Evolutionary conservation across 2,797 vertebrate genomes (phyloP).

Genomic region (Hypotaenidia philippensis): DNA sequence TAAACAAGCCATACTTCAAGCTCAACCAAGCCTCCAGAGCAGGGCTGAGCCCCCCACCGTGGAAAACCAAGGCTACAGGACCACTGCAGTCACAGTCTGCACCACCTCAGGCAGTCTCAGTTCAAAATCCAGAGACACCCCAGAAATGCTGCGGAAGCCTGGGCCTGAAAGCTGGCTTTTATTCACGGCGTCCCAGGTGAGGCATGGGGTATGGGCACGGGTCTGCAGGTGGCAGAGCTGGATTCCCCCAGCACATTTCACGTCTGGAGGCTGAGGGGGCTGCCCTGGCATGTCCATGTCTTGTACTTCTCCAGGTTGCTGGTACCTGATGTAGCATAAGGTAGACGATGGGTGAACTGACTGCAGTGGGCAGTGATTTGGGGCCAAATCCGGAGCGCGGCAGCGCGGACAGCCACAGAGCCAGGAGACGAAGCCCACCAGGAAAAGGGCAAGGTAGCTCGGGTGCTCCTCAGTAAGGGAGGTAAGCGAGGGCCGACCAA

Average conservation of each 20-base stretch:
- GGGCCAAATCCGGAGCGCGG: neutral
- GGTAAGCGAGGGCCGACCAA: rapidly evolving
- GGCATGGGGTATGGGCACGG: too few relatives aligned
- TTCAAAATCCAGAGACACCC: too few relatives aligned
- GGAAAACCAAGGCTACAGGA: rapidly evolving
- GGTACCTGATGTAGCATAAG: rapidly evolving
- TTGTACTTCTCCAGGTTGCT: neutral
- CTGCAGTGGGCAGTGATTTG: rapidly evolving
- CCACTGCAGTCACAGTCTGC: rapidly evolving
- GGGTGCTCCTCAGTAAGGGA: rapidly evolving
- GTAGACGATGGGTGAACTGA: rapidly evolving
- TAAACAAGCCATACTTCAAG: neutral
- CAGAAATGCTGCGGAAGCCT: neutral
- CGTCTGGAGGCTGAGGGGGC: rapidly evolving
- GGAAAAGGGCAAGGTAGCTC: rapidly evolving
- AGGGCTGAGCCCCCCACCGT: neutral
- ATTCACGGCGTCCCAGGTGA: rapidly evolving
- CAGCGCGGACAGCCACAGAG: neutral
- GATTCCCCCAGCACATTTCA: rapidly evolving
- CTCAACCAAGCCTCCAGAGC: neutral
- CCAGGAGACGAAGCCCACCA: rapidly evolving
- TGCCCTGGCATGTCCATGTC: rapidly evolving
- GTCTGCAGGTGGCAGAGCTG: neutral
- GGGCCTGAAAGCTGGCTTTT: neutral
- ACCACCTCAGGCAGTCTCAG: rapidly evolving